Conservation (phyloP, 2,113 vertebrate species). For the Pteropus alecto region DNA sequence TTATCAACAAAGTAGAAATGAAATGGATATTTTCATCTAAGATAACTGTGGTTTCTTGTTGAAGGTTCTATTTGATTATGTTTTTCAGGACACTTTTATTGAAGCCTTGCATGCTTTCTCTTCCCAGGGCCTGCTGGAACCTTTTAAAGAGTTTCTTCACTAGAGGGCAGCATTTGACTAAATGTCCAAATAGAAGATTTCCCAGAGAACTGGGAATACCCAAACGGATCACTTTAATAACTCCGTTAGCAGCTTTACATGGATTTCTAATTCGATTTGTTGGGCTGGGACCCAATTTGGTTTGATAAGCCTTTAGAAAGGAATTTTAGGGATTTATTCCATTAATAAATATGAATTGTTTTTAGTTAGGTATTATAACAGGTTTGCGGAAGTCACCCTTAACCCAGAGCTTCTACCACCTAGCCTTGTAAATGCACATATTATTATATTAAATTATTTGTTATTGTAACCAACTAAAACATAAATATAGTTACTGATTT, state of each 20-base stretch:
- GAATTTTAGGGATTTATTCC: slow-evolving; percentile 73
- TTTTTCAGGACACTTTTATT: slow-evolving; percentile 26
- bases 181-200: slow-evolving; percentile 70
- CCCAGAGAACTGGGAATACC: not conserved
- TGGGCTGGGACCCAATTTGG: slow-evolving; percentile 74
- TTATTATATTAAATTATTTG: slow-evolving; percentile 66
- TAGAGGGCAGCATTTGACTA: slow-evolving; percentile 90
- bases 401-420: slow-evolving; percentile 52
- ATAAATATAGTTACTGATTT: slow-evolving; percentile 40
- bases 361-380: slow-evolving; percentile 68
- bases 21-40: not conserved
- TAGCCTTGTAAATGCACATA: slow-evolving; percentile 74
- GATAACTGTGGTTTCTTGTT: not conserved
- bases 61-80: not conserved
- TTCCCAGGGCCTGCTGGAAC: not conserved
- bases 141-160: slow-evolving; percentile 69
- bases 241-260: slow-evolving; percentile 50
- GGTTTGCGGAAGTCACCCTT: slow-evolving; percentile 65
- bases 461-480: slow-evolving; percentile 75
- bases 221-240: slow-evolving; percentile 62
- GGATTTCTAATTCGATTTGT: slow-evolving; percentile 74
- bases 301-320: slow-evolving; percentile 75
- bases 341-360: slow-evolving; percentile 77
- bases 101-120: not conserved
- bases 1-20: not conserved